Percentiles rank a stretch among this genome's conserved stretches.
Evolutionary conservation across 1,140 invertebrate species (phyloP).

Genomic region (Eubasilissa regina): DNA sequence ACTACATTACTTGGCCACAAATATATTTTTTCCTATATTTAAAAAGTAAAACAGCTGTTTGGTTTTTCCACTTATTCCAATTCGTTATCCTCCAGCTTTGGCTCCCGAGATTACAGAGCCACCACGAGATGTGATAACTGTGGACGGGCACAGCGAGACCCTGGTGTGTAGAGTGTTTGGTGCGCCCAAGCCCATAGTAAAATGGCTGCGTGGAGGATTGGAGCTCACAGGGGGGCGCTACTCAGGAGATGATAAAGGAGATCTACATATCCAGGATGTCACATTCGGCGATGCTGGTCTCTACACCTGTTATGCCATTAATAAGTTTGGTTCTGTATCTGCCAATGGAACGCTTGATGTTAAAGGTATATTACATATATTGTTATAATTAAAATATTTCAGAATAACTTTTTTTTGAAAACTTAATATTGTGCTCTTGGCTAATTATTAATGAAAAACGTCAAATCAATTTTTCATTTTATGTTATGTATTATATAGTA

Average conservation of each 20-base stretch:
- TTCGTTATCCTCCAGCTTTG: constrained; percentile 75
- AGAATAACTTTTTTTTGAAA: too few relatives aligned
- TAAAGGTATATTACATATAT: constrained; percentile 75
- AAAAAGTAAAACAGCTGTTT: neutral
- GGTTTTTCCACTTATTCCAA: too few relatives aligned
- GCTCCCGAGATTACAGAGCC: constrained; percentile 91
- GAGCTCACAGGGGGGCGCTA: constrained; percentile 90
- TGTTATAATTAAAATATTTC: too few relatives aligned
- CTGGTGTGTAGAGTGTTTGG: constrained; percentile 96
- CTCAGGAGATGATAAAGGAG: constrained; percentile 81
- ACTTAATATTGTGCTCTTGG: too few relatives aligned
- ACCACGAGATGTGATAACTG: constrained; percentile 84
- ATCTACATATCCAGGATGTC: constrained; percentile 89
- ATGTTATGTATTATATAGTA: too few relatives aligned
- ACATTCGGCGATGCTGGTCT: constrained; percentile 88
- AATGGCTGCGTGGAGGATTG: constrained; percentile 89
- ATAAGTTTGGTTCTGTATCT: constrained; percentile 89
- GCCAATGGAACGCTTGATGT: constrained; percentile 86
- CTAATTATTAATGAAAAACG: too few relatives aligned
- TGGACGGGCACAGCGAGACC: constrained; percentile 87
- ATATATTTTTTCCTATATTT: too few relatives aligned
- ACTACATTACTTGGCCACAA: too few relatives aligned
- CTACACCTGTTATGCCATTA: constrained; percentile 93
- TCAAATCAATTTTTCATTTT: too few relatives aligned
- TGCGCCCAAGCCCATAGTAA: constrained; percentile 94